phyloP scores from a whole-genome alignment of 2,888 invertebrate genomes.

The Patella ulyssiponensis region DNA sequence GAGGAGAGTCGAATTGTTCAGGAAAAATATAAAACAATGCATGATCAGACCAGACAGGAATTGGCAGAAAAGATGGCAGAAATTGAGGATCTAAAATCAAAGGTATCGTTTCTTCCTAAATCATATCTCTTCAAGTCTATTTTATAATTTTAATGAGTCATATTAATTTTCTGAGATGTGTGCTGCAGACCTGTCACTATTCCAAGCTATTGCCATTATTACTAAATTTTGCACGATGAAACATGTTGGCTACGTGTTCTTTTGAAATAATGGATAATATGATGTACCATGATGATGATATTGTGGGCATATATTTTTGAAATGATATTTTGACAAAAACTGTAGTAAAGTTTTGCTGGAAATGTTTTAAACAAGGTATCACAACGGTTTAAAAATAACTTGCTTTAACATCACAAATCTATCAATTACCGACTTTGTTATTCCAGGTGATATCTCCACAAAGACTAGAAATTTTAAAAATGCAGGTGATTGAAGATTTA shows the following conservation, averaged over 20 bases:
- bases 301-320: no score
- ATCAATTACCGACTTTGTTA: neutral
- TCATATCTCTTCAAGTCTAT: neutral
- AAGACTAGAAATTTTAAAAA: constrained; percentile 62
- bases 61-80: constrained; percentile 54
- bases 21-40: constrained; percentile 67
- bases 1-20: constrained; percentile 69
- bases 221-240: no score
- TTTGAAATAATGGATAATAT: no score
- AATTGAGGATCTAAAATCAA: constrained; percentile 58
- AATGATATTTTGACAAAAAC: no score
- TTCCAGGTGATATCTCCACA: constrained; percentile 63
- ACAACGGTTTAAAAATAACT: no score
- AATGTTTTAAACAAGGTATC: no score
- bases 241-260: no score
- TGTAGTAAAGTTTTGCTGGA: no score
- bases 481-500: constrained; percentile 64
- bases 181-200: neutral
- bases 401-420: no score
- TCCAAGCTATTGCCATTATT: neutral
- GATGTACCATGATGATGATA: no score
- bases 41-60: constrained; percentile 65
- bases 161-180: neutral
- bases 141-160: no score
- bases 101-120: constrained; percentile 44